Base-by-base conservation (phyloP, 2,113 vertebrate genomes). In the Clupea harengus region DNA sequence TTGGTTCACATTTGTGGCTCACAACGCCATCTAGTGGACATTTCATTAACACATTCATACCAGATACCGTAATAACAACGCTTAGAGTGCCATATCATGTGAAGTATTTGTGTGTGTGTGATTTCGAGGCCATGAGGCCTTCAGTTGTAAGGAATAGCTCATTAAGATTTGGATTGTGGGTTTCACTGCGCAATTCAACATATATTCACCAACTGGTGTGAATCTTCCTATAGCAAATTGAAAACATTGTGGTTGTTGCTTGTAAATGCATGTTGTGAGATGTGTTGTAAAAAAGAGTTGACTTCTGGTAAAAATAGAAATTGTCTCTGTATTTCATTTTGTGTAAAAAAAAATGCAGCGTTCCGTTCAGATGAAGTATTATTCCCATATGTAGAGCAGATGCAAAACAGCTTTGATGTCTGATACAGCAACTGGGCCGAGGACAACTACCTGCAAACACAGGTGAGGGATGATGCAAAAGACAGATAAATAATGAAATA, bases 401-500 rank as follows among this genome's bases (percentile, higher is more conserved):
- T 78, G 72, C 32, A 78, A 78, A 78, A 78, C 17, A 28, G 72
- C 28, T 78, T 78, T 78, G 11, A 78, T 78, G 25, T 13, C 39
- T 75, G 13, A 78, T 11, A 11, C 9, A 32, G 28, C 28, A 6
- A 15, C 28, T 78, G 72, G 72, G 28, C 72, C 2, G 32, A 39
- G 32, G 4, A 39, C 32, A 39, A 17, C 60, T 13, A 72, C 25
- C 25, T 4, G 17, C 13, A 78, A 17, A 78, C 72, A 78, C 72
- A 44, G 72, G 28, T 78, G 72, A 78, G 39, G 32, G 32, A 78
- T 78, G 72, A 78, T 78, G 28, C 25, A 39, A 39, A 72, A 78
- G 10, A 78, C 72, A 78, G 28, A 78, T 13, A 78, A 78, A 78
- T 78, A 78, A 78, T 78, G 28, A 78, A 78, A 32, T 78, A 78